Evolutionary conservation across 2,888 invertebrate genomes (phyloP), one percentile per base, ranked within the genome.

Genomic region (Acleris holmiana): DNA sequence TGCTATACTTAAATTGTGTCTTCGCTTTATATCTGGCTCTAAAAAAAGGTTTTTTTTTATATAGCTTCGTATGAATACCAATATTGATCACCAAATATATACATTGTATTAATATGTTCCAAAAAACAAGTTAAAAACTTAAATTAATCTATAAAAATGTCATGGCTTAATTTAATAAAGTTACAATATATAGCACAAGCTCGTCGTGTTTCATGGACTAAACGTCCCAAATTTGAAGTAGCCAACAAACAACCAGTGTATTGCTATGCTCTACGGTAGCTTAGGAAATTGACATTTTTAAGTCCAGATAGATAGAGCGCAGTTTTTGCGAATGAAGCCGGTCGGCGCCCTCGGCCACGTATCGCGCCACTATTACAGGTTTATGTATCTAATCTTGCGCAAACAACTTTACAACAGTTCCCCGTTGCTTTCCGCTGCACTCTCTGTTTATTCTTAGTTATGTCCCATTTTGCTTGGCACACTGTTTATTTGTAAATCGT

Each of bases 361-460:
- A 74, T 72, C 73, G 71, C 70, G 73, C 71, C 70, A 77, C 68
- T 69, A 75, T 74, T 80, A 76, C 82, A 81, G 79, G 82, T 85
- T 83, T 82, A 79, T 76, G 78, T 80, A 82, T 81, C 84, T 83
- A 83, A 85, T 84, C 85, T 84, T 82, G 76, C 75, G 77, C 84
- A 85, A 85, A 86, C 83, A 84, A 75, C 76, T 75, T 64, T 65
- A 65, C 59, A 65, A 69, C 71, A 72, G 70, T 74, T 73, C 73
- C 72, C 70, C 73, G 69, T 72, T 75, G 71, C 75, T 73, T 74
- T 71, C 70, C 71, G 71, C 73, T 80, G 79, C 80, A 80, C 76
- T 79, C 77, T 69, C 78, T 76, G 81, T 81, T 83, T 83, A 84
- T 86, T 84, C 83, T 84, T 85, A 84, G 82, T 83, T 82, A 80